These are phyloP conservation scores for Taenioides sp. DNA, from an alignment of 2,797 vertebrate genomes.

Conservation along the genomic window DNA sequence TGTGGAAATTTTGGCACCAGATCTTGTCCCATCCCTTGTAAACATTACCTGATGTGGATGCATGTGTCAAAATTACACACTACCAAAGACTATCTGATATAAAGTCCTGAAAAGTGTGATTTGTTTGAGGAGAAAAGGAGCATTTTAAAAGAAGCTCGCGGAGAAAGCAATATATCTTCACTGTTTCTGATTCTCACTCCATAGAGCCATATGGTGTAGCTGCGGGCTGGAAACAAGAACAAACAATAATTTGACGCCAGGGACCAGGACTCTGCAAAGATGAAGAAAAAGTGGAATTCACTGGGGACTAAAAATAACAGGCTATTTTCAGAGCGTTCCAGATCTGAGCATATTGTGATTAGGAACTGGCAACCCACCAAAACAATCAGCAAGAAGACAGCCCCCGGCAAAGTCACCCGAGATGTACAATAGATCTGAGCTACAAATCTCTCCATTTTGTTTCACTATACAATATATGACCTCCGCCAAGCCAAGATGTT, in stretches of 20 bases:
- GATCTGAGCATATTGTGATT: conserved; percentile 58
- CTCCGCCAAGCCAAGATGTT: not conserved
- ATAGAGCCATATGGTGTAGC: conserved; percentile 62
- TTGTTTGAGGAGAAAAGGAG: conserved; percentile 28
- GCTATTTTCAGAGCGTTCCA: conserved; percentile 46
- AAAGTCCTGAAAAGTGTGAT: not conserved
- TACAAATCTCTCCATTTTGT: not conserved
- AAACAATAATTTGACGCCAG: conserved; percentile 69
- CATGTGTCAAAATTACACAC: not conserved
- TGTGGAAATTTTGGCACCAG: too few species aligned
- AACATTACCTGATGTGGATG: not conserved
- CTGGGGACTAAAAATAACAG: conserved; percentile 21
- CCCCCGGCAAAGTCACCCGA: not conserved
- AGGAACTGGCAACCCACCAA: conserved; percentile 29
- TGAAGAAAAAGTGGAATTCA: conserved; percentile 35
- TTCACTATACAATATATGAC: not conserved
- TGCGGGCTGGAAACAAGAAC: conserved; percentile 63
- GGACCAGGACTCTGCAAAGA: conserved; percentile 45
- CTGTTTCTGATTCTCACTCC: conserved; percentile 57
- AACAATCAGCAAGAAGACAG: not conserved
- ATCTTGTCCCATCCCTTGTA: too few species aligned
- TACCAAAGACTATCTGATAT: too few species aligned
- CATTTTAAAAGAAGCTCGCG: conserved; percentile 17
- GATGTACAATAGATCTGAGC: not conserved
- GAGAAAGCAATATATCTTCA: conserved; percentile 53